Evolutionary conservation across 1,140 invertebrate genomes (phyloP).

Genomic region (Telenomus remus): DNA sequence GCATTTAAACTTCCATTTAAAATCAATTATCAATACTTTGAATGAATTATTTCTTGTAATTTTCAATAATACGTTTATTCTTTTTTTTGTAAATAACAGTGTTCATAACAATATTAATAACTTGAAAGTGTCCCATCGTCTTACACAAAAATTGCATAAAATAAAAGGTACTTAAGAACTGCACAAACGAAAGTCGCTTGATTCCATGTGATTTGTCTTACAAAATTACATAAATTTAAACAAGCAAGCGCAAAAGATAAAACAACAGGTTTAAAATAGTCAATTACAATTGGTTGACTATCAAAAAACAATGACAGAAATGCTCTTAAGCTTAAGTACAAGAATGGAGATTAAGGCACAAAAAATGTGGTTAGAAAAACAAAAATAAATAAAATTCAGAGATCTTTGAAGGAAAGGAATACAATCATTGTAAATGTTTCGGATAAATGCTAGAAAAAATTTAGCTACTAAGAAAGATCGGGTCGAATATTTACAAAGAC

Average conservation of each 20-base stretch:
- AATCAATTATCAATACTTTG: too few relatives aligned
- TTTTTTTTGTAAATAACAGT: slow-evolving; percentile 35
- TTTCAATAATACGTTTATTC: slow-evolving; percentile 29
- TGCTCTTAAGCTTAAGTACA: slow-evolving; percentile 12
- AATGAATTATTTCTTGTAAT: too few relatives aligned
- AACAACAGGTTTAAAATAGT: too few relatives aligned
- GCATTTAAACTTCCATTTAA: too few relatives aligned
- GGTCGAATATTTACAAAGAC: too few relatives aligned
- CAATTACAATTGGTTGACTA: too few relatives aligned
- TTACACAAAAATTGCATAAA: slow-evolving; percentile 6
- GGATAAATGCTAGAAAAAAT: not conserved
- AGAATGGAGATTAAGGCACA: slow-evolving; percentile 20
- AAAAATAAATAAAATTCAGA: slow-evolving; percentile 14
- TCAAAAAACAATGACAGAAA: not conserved
- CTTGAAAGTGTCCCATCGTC: slow-evolving; percentile 18
- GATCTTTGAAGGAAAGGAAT: not conserved
- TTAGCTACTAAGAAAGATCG: too few relatives aligned
- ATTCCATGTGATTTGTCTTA: slow-evolving; percentile 3
- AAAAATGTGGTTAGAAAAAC: slow-evolving; percentile 5
- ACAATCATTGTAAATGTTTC: not conserved
- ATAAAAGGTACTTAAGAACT: slow-evolving; percentile 4
- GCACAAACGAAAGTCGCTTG: not conserved
- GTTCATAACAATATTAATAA: slow-evolving; percentile 30
- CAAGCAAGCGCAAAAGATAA: not conserved
- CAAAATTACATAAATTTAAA: not conserved